Percentiles rank a stretch among this genome's conserved stretches.
Conservation (phyloP, 1,140 invertebrate species). For the Heliconius melpomene region DNA sequence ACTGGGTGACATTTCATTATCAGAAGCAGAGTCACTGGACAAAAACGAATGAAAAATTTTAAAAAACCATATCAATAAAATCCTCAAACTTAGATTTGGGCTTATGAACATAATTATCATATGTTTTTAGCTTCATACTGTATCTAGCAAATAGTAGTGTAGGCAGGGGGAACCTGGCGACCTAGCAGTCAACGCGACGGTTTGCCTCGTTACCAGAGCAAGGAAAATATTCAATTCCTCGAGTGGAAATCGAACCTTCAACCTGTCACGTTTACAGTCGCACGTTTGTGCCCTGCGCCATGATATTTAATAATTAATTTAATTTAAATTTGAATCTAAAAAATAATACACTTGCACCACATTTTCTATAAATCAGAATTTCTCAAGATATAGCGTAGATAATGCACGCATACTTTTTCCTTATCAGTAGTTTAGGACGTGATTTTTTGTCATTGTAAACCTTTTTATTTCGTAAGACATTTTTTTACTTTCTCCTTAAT, state of each 20-base stretch:
- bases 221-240: background rate
- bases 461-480: conserved; percentile 12
- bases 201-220: no score
- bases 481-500: conserved; percentile 31
- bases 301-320: background rate
- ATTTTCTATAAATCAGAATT: conserved; percentile 37
- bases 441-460: conserved; percentile 36
- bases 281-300: no score
- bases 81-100: no score
- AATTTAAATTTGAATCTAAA: background rate
- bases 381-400: conserved; percentile 45
- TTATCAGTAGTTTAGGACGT: conserved; percentile 39
- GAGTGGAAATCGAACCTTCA: background rate
- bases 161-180: no score
- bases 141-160: no score
- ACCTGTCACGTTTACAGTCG: background rate
- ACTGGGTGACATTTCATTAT: no score
- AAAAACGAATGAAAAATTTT: no score
- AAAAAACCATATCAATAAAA: no score
- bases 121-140: no score
- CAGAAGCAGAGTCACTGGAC: no score
- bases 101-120: no score
- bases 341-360: background rate
- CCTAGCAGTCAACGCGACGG: no score
- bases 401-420: conserved; percentile 46